Conservation (phyloP, 2,113 vertebrate species). For the Pantherophis guttatus region DNA sequence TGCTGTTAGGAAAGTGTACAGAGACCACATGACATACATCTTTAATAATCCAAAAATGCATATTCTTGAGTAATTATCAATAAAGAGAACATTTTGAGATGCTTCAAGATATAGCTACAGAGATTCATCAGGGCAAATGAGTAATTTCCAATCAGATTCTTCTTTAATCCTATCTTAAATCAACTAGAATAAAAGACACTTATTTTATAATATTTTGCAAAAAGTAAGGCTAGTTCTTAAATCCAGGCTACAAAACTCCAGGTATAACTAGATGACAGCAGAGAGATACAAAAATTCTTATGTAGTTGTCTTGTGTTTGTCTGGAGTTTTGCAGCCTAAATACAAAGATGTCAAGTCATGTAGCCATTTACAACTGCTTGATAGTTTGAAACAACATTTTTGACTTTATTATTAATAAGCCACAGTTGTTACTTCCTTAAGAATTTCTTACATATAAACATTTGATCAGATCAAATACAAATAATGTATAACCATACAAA, state of each 20-base stretch:
- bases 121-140: background rate
- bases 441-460: background rate
- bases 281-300: background rate
- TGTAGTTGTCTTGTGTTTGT: background rate
- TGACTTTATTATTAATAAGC: background rate
- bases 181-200: background rate
- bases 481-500: background rate
- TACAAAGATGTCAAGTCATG: background rate
- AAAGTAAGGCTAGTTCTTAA: background rate
- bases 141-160: background rate
- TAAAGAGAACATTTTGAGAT: background rate
- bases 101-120: background rate
- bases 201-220: background rate
- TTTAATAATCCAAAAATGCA: background rate
- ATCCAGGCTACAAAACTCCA: background rate
- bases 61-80: background rate
- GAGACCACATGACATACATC: background rate
- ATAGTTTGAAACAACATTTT: background rate
- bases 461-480: background rate
- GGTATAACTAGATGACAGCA: background rate
- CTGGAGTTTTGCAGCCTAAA: background rate
- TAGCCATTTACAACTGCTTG: background rate
- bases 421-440: background rate
- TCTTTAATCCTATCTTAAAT: background rate
- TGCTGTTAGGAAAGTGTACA: background rate